Base-by-base conservation (phyloP, 2,113 vertebrate genomes). In the Lycaon pictus region DNA sequence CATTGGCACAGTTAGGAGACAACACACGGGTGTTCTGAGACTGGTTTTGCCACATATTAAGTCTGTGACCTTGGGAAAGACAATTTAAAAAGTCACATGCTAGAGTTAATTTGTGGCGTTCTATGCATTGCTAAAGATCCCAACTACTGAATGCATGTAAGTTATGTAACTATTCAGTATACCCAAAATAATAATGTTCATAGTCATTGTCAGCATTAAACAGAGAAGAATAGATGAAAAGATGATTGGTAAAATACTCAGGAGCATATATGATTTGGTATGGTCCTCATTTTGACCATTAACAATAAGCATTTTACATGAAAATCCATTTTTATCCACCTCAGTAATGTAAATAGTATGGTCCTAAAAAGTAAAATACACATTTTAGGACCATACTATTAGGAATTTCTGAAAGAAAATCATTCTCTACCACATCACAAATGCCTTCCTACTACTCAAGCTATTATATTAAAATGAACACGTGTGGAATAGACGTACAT, bases 31-130 rank as follows among this genome's bases (percentile, higher is more conserved):
- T 8, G 10, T 93, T 90, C 55, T 62, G 93, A 93, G 13, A 84
- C 8, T 17, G 72, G 19, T 32, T 95, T 89, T 60, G 19, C 23
- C 29, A 72, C 27, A 76, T 58, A 43, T 7, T 51, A 58, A 60
- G 16, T 17, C 56, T 65, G 35, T 93, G 65, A 95, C 85, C 58
- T 97, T 92, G 56, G 55, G n/a, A 92, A 92, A 97, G 20, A 62
- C 58, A 92, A 71, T 67, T 67, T 77, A 55, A 90, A 86, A 92
- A 63, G 63, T 62, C 43, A 86, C 48, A 25, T 69, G 7, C 25
- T 76, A 10, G 4, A 91, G 32, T 80, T 89, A 87, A 69, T 93
- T 82, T 1, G 2, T 81, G 25, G 10, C 65, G 32, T n/a, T 67
- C 35, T 87, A 67, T 60, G 72, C 43, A 89, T 58, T 29, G 43